These are phyloP conservation scores for Thrips palmi DNA, from an alignment of 1,140 invertebrate species.

Conservation along the genomic window DNA sequence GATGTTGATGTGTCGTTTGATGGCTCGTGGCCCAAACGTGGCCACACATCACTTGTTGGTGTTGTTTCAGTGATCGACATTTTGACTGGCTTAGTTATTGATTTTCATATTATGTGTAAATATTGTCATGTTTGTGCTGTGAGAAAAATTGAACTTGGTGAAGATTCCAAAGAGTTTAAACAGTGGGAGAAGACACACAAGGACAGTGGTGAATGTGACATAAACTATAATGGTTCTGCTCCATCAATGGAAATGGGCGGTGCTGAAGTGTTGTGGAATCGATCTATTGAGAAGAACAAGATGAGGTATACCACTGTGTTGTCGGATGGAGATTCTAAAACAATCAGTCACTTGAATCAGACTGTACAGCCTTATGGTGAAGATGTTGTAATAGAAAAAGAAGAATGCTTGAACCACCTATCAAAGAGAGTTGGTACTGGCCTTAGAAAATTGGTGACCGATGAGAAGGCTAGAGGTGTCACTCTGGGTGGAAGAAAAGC, in stretches of 20 bases:
- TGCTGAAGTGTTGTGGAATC: too few relatives aligned
- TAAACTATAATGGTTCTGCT: too few relatives aligned
- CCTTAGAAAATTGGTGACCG: constrained; percentile 11
- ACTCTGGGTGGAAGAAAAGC: constrained; percentile 12
- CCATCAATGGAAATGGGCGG: too few relatives aligned
- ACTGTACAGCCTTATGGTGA: constrained; percentile 16
- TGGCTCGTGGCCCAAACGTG: constrained; percentile 13
- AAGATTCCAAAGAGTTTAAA: too few relatives aligned
- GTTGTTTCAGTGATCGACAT: constrained; percentile 12
- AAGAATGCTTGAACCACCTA: constrained; percentile 18
- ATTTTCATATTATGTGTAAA: constrained; percentile 13
- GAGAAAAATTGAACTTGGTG: too few relatives aligned
- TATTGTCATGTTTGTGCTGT: too few relatives aligned
- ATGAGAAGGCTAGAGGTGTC: constrained; percentile 3
- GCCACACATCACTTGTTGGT: constrained; percentile 11
- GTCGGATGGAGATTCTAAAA: constrained; percentile 17
- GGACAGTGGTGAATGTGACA: too few relatives aligned
- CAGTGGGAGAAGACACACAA: too few relatives aligned
- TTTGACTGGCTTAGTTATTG: constrained; percentile 12
- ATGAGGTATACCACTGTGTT: constrained; percentile 17
- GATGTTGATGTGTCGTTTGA: constrained; percentile 12
- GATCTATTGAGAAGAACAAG: too few relatives aligned
- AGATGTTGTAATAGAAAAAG: constrained; percentile 13
- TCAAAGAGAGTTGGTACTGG: constrained; percentile 16
- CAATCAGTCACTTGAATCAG: constrained; percentile 13